These are phyloP conservation scores for Siniperca chuatsi DNA, from an alignment of 2,113 vertebrate species.

Conservation along the genomic window DNA sequence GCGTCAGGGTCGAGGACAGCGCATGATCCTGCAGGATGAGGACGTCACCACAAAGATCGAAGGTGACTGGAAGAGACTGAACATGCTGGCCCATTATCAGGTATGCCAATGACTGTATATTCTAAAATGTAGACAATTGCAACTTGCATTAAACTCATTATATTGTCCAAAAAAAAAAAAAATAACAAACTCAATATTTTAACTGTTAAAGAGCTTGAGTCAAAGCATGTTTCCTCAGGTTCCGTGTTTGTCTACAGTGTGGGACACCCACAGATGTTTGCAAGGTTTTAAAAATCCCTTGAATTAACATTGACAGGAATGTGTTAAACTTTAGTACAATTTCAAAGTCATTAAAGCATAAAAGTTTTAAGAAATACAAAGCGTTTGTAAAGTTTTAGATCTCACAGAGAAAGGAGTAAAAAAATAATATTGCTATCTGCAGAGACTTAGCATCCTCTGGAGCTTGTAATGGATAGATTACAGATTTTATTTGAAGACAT, in stretches of 20 bases:
- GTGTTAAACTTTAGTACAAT: not conserved
- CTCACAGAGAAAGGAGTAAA: not conserved
- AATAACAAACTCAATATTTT: not conserved
- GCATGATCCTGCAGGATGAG: slow-evolving; percentile 95
- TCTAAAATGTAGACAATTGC: not conserved
- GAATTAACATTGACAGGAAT: not conserved
- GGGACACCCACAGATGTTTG: not conserved
- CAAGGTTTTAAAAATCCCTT: not conserved
- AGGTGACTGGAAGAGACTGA: slow-evolving; percentile 96
- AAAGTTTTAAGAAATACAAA: slow-evolving; percentile 1
- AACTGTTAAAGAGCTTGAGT: not conserved
- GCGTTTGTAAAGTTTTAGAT: slow-evolving; percentile 11
- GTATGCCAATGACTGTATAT: slow-evolving; percentile 50
- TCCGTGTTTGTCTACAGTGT: not conserved
- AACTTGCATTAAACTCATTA: not conserved
- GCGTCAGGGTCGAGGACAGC: slow-evolving; percentile 94
- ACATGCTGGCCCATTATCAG: slow-evolving; percentile 89
- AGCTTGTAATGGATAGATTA: slow-evolving; percentile 1
- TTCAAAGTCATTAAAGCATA: not conserved
- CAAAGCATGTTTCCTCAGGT: not conserved
- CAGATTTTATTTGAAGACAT: slow-evolving; percentile 26
- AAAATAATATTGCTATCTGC: not conserved
- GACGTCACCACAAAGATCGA: slow-evolving; percentile 99
- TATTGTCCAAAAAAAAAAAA: not conserved
- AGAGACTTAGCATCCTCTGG: not conserved